Conservation (phyloP, 37 sponge, comb jelly and placozoan species). For the Ianthella basta region DNA sequence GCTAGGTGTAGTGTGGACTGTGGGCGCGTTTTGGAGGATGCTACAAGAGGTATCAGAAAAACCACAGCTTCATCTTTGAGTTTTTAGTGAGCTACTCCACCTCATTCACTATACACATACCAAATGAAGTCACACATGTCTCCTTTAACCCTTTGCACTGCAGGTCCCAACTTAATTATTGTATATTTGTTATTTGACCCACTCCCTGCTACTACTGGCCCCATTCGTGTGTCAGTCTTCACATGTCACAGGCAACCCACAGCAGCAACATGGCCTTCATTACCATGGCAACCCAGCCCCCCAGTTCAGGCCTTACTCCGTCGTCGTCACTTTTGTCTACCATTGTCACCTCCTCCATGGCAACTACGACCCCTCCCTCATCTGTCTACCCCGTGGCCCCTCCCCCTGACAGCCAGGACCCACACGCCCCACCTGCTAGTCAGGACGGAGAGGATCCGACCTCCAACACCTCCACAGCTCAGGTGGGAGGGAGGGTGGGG, state of each 20-base stretch:
- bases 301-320: neutral
- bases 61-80: too few species aligned
- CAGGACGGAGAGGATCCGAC: neutral
- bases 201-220: too few species aligned
- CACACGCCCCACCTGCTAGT: neutral
- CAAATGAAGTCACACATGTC: too few species aligned
- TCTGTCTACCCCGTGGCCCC: neutral
- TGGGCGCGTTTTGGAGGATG: too few species aligned
- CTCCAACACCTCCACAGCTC: neutral
- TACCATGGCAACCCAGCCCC: constrained; percentile 8
- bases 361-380: neutral
- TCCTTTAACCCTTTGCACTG: too few species aligned
- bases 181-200: too few species aligned
- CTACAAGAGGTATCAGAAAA: too few species aligned
- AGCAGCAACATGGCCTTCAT: neutral
- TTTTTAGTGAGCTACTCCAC: too few species aligned
- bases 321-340: neutral
- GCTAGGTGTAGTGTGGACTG: too few species aligned
- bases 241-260: constrained; percentile 32
- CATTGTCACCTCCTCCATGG: neutral
- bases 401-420: neutral
- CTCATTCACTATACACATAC: too few species aligned
- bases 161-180: too few species aligned
- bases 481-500: neutral
- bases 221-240: too few species aligned